Evolutionary conservation across 2,113 vertebrate species (phyloP).

Genomic region (mouse (Mus musculus)): DNA sequence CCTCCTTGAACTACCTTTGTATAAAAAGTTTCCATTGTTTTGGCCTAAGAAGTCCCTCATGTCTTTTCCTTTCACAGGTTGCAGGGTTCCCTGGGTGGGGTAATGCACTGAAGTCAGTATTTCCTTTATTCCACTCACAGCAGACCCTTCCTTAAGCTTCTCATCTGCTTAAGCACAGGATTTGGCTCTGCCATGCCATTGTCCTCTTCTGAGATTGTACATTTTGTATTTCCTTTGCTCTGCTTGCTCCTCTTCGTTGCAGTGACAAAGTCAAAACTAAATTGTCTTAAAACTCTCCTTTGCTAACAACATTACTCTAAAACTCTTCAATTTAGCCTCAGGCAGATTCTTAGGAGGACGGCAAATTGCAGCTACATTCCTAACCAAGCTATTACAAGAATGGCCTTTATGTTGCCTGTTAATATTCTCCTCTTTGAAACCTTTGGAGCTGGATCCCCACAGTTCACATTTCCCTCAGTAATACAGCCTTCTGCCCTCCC

Average conservation of each 20-base stretch:
- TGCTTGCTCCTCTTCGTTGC: background rate
- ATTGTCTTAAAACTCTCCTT: background rate
- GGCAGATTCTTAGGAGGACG: background rate
- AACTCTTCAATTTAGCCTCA: background rate
- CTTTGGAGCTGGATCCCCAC: background rate
- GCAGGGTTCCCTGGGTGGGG: background rate
- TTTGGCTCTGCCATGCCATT: too few species aligned
- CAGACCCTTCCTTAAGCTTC: background rate
- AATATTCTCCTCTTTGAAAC: background rate
- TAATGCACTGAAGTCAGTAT: background rate
- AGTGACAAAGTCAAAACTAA: background rate
- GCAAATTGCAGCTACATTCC: background rate
- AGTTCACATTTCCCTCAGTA: background rate
- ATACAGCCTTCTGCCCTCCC: background rate
- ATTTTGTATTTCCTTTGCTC: background rate
- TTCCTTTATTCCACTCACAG: background rate
- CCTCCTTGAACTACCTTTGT: background rate
- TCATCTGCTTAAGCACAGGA: background rate
- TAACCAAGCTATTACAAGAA: background rate
- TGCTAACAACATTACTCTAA: background rate
- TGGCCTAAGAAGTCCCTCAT: background rate
- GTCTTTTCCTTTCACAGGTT: background rate
- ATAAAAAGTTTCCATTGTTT: background rate
- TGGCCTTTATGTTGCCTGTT: background rate
- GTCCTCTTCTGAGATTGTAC: background rate